phyloP scores from a whole-genome alignment of 2,797 vertebrate species.

The Lagodon rhomboides region DNA sequence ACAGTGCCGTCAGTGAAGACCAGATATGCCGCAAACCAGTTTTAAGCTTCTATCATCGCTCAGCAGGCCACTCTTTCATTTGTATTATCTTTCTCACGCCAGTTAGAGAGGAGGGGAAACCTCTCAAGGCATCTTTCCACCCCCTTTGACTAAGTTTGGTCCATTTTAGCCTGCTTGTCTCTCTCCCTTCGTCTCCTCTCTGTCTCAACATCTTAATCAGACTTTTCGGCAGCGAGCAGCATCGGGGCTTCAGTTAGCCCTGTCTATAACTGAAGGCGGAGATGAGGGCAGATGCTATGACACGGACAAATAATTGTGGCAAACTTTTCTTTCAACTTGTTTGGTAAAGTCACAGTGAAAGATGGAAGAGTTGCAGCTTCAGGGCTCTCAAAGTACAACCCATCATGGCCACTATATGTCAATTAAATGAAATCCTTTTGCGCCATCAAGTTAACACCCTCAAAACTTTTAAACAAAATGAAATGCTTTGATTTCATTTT shows the following conservation, averaged over 20 bases:
- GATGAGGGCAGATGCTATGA: conserved; percentile 34
- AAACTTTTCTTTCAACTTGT: conserved; percentile 52
- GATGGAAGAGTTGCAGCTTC: conserved; percentile 28
- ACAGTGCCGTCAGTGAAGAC: conserved; percentile 60
- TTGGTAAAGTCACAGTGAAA: conserved; percentile 49
- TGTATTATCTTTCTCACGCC: conserved; percentile 66
- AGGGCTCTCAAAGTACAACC: conserved; percentile 20
- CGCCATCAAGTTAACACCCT: neutral
- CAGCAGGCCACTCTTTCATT: conserved; percentile 65
- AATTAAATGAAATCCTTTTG: conserved; percentile 28
- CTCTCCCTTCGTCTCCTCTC: conserved; percentile 19
- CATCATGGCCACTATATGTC: conserved; percentile 22
- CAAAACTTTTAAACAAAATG: conserved; percentile 11
- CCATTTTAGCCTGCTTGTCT: conserved; percentile 22
- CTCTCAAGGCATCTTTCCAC: conserved; percentile 59
- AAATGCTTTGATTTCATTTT: conserved; percentile 28
- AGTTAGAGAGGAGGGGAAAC: conserved; percentile 45
- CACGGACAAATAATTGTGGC: conserved; percentile 58
- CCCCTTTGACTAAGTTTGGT: conserved; percentile 30
- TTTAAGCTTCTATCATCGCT: conserved; percentile 76
- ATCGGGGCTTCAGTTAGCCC: conserved; percentile 28
- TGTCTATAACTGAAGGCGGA: conserved; percentile 49
- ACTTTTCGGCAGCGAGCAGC: conserved; percentile 22
- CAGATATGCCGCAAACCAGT: conserved; percentile 63
- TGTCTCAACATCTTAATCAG: conserved; percentile 51